Base-by-base conservation (phyloP, 1,140 invertebrate genomes). In the Saxidomus purpurata region DNA sequence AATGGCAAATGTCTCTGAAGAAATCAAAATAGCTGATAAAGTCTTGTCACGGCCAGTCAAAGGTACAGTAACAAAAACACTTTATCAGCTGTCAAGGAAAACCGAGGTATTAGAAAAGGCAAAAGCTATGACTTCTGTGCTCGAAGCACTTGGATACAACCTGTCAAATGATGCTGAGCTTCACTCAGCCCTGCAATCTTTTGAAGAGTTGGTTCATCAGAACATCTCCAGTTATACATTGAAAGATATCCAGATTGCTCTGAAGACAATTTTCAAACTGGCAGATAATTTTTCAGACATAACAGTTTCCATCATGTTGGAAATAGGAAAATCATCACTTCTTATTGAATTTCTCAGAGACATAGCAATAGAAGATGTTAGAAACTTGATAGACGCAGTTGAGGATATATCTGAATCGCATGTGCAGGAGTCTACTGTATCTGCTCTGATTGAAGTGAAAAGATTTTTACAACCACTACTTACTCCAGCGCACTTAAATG, bases 351-450 rank as follows among this genome's bases (percentile, higher is more conserved):
- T 89, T 71, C 40, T 89, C 4, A 67, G 34, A 69, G 80, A 91
- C 0, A 89, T 47, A 19, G 59, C 52, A 22, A 61, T 82, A n/a
- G 80, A 85, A 22, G 86, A 89, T 43, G 61, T 91, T n/a, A 36
- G 80, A n/a, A 76, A 91, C 36, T 63, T 89, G n/a, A 89, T 89
- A 63, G 87, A 89, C 71, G 67, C 90, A 19, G 87, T 89, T 19
- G 90, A 91, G 28, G 34, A 91, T 25, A 83, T 85, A 31, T 91
- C 90, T 59, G 90, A 91, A 34, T 81, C 82, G 17, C 71, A 59
- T 22, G 76, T 91, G 6, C 49, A 89, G 67, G 90, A 89, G 83
- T 85, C 90, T 1, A 86, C 86, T 19, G 87, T 91, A 19, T 86
- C 87, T 74, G 81, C 63, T 28, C 67, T 91, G 9, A 89, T 89